phyloP scores from a whole-genome alignment of 2,113 vertebrate genomes.

The Scolopax mira region DNA sequence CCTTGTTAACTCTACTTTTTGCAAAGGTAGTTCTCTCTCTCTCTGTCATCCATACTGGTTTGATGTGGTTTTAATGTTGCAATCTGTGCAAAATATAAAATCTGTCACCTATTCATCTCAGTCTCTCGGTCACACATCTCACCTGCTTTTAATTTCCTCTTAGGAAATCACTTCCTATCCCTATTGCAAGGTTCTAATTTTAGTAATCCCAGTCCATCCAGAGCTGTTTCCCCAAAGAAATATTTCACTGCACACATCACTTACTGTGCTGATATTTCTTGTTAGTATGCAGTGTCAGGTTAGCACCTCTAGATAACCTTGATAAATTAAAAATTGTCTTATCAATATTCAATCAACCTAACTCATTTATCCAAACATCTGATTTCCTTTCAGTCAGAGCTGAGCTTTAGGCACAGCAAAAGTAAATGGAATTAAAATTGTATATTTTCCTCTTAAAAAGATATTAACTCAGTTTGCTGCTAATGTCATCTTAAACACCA shows the following conservation, averaged over 20 bases:
- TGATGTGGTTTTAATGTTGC: not conserved
- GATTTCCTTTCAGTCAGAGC: conserved; percentile 26
- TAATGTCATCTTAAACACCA: not conserved
- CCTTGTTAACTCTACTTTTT: not conserved
- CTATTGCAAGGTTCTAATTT: not conserved
- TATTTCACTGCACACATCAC: conserved; percentile 4
- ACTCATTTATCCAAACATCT: conserved; percentile 37
- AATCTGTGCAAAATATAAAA: not conserved
- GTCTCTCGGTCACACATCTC: not conserved
- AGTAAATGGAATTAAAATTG: conserved; percentile 58
- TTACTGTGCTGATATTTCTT: conserved; percentile 20
- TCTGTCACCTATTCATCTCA: not conserved
- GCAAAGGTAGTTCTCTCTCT: not conserved
- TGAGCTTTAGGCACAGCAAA: not conserved
- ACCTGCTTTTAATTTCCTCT: not conserved
- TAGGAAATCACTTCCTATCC: not conserved
- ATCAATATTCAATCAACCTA: conserved; percentile 64
- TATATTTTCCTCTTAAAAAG: conserved; percentile 21
- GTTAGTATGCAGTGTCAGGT: not conserved
- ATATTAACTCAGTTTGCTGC: conserved; percentile 16
- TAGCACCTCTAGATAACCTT: conserved; percentile 52
- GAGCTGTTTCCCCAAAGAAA: not conserved
- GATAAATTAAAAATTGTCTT: conserved; percentile 67
- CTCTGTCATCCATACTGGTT: not conserved
- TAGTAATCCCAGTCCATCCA: not conserved